Conservation (phyloP, 2,888 invertebrate species). For the Conistra vaccinii region DNA sequence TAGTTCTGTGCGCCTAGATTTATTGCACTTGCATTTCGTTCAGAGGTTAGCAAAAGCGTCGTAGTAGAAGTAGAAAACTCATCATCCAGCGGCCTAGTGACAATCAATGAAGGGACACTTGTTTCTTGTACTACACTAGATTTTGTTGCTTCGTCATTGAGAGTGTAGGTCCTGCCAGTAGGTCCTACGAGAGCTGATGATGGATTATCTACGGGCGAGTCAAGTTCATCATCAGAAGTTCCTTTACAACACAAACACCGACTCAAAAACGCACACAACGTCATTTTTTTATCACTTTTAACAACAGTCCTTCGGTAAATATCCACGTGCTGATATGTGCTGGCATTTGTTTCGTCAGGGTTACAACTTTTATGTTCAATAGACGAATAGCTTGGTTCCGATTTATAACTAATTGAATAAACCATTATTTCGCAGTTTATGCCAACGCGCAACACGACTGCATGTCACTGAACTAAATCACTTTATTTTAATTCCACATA, state of each 20-base stretch:
- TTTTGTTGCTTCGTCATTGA: constrained; percentile 70
- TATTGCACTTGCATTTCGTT: constrained; percentile 76
- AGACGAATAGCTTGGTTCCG: constrained; percentile 77
- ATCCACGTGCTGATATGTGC: constrained; percentile 78
- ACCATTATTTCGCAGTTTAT: constrained; percentile 73
- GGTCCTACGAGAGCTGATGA: constrained; percentile 80
- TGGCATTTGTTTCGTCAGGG: constrained; percentile 66
- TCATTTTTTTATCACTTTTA: constrained; percentile 68
- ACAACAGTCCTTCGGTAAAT: constrained; percentile 75
- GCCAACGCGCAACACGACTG: constrained; percentile 73
- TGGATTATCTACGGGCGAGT: constrained; percentile 75
- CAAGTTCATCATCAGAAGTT: constrained; percentile 67
- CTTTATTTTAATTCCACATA: constrained; percentile 76
- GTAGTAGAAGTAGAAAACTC: constrained; percentile 77
- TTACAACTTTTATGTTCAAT: constrained; percentile 74
- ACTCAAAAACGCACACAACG: constrained; percentile 73
- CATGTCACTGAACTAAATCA: constrained; percentile 73
- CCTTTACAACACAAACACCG: constrained; percentile 77
- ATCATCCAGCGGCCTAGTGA: constrained; percentile 69
- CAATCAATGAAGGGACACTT: constrained; percentile 66
- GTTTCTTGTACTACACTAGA: constrained; percentile 52
- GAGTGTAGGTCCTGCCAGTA: constrained; percentile 79
- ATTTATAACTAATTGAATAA: constrained; percentile 70
- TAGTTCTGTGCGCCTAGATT: constrained; percentile 65
- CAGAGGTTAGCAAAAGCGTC: constrained; percentile 77